phyloP scores from a whole-genome alignment of 2,113 vertebrate species.

The Craseonycteris thonglongyai region DNA sequence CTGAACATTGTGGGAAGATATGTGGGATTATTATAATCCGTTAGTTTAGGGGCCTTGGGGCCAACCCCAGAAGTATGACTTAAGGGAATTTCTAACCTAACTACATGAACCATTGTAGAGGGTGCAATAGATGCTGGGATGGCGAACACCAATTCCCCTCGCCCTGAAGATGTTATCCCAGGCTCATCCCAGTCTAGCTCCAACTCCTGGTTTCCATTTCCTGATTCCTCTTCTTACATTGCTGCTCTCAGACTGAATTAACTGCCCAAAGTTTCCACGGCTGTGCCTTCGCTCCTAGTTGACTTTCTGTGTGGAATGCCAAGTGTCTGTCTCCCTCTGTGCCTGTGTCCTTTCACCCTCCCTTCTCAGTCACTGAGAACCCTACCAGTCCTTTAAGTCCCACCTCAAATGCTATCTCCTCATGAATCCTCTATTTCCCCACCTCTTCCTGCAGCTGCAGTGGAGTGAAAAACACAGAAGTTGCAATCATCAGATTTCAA shows the following conservation, averaged over 20 bases:
- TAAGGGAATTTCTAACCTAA: not conserved
- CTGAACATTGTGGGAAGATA: not conserved
- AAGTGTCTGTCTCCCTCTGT: not conserved
- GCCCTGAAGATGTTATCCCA: not conserved
- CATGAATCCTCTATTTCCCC: not conserved
- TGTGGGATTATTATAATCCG: not conserved
- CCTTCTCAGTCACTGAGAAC: not conserved
- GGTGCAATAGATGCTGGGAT: not conserved
- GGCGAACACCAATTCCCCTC: not conserved
- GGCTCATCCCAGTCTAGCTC: not conserved
- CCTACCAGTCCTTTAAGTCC: no score
- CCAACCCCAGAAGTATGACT: not conserved
- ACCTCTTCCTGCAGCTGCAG: not conserved
- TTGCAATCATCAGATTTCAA: not conserved
- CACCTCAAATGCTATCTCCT: not conserved
- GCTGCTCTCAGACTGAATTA: not conserved
- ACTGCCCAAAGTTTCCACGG: not conserved
- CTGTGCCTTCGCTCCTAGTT: not conserved
- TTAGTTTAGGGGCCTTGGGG: not conserved
- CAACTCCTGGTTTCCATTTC: not conserved
- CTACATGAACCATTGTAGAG: not conserved
- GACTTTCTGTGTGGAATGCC: not conserved
- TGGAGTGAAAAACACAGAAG: not conserved
- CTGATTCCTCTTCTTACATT: not conserved
- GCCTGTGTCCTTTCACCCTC: not conserved